These are phyloP conservation scores for Drosophila kanapiae DNA, from an alignment of 1,140 invertebrate genomes.

Conservation along the genomic window DNA sequence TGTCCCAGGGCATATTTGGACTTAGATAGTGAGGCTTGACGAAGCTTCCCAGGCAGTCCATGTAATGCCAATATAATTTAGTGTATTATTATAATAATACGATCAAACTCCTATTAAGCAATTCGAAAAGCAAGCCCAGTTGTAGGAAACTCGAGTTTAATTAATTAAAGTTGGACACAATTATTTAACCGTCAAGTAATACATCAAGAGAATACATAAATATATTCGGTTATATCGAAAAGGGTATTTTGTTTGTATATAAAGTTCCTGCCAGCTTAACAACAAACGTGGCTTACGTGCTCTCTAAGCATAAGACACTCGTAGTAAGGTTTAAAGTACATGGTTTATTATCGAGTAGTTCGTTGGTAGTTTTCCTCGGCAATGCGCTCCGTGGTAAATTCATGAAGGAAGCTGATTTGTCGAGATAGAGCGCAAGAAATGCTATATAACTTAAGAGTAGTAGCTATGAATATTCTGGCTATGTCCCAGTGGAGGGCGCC, in stretches of 20 bases:
- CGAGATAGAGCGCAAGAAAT: constrained; percentile 41
- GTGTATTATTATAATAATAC: no score
- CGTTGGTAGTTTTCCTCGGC: constrained; percentile 20
- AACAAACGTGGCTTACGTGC: constrained; percentile 12
- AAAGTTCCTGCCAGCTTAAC: constrained; percentile 31
- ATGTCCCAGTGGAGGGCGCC: constrained; percentile 20
- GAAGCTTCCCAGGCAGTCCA: no score
- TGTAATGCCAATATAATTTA: no score
- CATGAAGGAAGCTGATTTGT: constrained; percentile 34
- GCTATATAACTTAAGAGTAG: constrained; percentile 31
- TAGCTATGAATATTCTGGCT: constrained; percentile 26
- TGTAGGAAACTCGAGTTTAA: no score
- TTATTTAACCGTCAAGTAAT: constrained; percentile 25
- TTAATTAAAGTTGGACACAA: constrained; percentile 1
- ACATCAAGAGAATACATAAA: constrained; percentile 26
- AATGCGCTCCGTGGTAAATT: constrained; percentile 32
- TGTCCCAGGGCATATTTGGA: no score
- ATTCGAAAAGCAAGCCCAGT: no score
- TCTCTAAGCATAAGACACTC: constrained; percentile 63
- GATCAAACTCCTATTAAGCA: no score
- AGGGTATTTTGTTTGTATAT: constrained; percentile 9
- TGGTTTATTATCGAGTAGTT: constrained; percentile 23
- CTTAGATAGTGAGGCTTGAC: no score
- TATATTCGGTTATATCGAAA: constrained; percentile 23
- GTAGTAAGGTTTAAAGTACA: constrained; percentile 59